These are phyloP conservation scores for Eueides isabella DNA, from an alignment of 1,140 invertebrate genomes.

Conservation along the genomic window DNA sequence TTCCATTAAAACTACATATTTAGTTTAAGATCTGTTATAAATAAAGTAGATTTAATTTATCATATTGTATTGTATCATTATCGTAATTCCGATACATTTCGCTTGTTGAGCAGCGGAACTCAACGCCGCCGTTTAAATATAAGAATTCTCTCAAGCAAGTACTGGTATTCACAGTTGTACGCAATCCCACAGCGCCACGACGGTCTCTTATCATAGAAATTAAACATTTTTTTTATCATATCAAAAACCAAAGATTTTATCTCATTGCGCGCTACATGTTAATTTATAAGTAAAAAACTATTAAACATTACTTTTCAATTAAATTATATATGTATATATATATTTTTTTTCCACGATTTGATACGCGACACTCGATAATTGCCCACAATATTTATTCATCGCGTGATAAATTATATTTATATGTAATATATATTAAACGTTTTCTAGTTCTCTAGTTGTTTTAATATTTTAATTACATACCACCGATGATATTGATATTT, in stretches of 20 bases:
- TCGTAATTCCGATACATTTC: too few relatives aligned
- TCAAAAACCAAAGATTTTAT: not conserved
- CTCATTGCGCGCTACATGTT: not conserved
- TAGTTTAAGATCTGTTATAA: too few relatives aligned
- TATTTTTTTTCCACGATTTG: not conserved
- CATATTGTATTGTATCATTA: too few relatives aligned
- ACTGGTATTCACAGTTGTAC: too few relatives aligned
- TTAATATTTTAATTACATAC: slow-evolving; percentile 1
- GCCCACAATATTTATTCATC: not conserved
- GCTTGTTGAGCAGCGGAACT: too few relatives aligned
- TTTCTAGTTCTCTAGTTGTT: slow-evolving; percentile 8
- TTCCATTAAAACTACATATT: not conserved
- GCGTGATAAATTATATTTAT: slow-evolving; percentile 7
- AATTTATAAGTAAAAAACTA: slow-evolving; percentile 7
- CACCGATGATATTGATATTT: slow-evolving; percentile 2
- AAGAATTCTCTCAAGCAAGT: too few relatives aligned
- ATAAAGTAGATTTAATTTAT: too few relatives aligned
- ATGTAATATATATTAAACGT: not conserved
- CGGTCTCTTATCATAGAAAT: not conserved
- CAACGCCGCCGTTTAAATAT: too few relatives aligned
- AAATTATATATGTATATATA: not conserved
- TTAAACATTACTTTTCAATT: slow-evolving; percentile 10
- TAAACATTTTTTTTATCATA: not conserved
- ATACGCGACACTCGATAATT: not conserved
- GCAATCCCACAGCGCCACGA: too few relatives aligned